Percentiles rank a stretch among this genome's conserved stretches.
phyloP scores from a whole-genome alignment of 1,140 invertebrate species.

The Hormaphis cornu region DNA sequence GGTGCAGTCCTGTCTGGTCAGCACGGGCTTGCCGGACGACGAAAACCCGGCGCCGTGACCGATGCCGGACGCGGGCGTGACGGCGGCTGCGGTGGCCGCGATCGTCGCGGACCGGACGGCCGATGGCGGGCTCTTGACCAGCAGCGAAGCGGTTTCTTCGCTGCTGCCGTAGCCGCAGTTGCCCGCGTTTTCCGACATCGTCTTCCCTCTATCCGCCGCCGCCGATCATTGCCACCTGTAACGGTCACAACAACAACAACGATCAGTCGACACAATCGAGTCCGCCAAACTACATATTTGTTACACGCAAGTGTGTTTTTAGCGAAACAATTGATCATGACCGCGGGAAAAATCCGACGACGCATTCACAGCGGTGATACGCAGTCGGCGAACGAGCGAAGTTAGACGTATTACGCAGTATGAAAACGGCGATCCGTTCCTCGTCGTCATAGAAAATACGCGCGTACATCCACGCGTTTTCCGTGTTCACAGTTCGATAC shows the following conservation, averaged over 20 bases:
- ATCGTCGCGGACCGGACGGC: constrained; percentile 55
- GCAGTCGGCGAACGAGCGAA: no score
- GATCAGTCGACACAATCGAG: no score
- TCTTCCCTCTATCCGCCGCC: constrained; percentile 37
- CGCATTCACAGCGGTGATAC: no score
- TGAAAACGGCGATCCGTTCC: no score
- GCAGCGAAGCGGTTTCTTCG: constrained; percentile 67
- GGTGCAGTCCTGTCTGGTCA: constrained; percentile 73
- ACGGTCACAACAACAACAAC: no score
- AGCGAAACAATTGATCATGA: no score
- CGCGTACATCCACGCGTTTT: no score
- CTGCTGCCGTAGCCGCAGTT: constrained; percentile 59
- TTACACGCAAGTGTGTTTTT: background rate
- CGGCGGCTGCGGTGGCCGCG: constrained; percentile 40
- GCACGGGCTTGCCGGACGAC: constrained; percentile 56
- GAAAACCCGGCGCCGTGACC: constrained; percentile 36
- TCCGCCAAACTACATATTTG: constrained; percentile 33
- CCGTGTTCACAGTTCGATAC: no score
- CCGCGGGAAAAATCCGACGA: no score
- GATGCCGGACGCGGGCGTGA: background rate
- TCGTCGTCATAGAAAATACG: no score
- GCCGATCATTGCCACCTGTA: constrained; percentile 38
- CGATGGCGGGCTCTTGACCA: constrained; percentile 50
- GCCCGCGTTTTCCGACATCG: constrained; percentile 45
- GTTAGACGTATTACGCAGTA: no score